Base-by-base conservation (phyloP, 37 sponge, comb jelly and placozoan species). In the Ephydatia muelleri region DNA sequence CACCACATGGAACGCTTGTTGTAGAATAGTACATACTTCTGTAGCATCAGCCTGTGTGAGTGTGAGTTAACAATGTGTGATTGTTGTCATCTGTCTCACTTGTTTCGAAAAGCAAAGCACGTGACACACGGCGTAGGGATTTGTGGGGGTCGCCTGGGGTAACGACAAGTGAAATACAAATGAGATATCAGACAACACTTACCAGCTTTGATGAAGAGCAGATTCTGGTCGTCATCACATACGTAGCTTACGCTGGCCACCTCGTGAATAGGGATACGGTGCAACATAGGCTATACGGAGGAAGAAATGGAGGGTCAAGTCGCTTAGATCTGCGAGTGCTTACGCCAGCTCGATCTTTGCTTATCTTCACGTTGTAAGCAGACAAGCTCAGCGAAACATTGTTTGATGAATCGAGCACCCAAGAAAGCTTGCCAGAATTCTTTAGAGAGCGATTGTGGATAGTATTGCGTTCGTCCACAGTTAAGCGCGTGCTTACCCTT, bases 1-100 rank as follows among this genome's bases (percentile, higher is more conserved):
- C 39, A 93, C 91, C 81, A 93, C 49, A 30, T 93, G 87, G 38
- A 93, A 90, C n/a, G 79, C 84, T 72, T 93, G 84, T 21, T 83
- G 70, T 14, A 93, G 67, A 6, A 93, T 78, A 29, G 67, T 83
- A 49, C 94, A 93, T 1, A 90, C 83, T 49, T 93, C 94, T 35
- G 87, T 88, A 13, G 94, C 94, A 78, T 93, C 91, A 11, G 65
- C 82, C 94, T 93, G 70, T 21, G 35, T 21, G 33, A 49, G 65
- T 70, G 68, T 22, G n/a, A n/a, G n/a, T 31, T n/a, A 26, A 68
- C 26, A 68, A 37, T 26, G 29, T 35, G 21, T 83, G 49, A 26
- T 1, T 1, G 38, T 25, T 76, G 1, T 8, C 1, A 11, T 25
- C 1, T 26, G 32, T 21, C 88, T 79, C 39, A 88, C 94, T 75